Conservation (phyloP, 2,113 vertebrate genomes). For the Sitta europaea region DNA sequence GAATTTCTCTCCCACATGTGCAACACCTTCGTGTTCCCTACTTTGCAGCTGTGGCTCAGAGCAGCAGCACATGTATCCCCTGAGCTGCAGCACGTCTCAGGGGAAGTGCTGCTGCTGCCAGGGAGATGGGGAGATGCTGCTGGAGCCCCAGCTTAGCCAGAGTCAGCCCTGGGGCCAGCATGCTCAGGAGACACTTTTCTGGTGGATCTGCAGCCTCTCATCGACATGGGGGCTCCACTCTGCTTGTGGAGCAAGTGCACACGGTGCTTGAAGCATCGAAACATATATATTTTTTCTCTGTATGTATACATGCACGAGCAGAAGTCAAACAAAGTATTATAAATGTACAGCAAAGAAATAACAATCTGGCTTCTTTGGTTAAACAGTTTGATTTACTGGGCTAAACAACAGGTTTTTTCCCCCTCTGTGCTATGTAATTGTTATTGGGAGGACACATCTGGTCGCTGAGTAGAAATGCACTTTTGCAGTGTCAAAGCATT, state of each 20-base stretch:
- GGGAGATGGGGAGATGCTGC: fast-evolving
- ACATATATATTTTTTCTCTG: not conserved
- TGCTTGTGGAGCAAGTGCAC: not conserved
- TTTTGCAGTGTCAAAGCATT: not conserved
- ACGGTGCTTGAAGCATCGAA: not conserved
- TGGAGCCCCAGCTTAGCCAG: fast-evolving
- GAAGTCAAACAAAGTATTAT: constrained; percentile 25
- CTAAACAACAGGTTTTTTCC: constrained; percentile 5
- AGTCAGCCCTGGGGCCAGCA: not conserved
- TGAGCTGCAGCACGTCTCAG: fast-evolving
- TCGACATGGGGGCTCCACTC: not conserved
- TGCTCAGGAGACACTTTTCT: not conserved
- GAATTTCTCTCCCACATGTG: not conserved
- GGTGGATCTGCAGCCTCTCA: not conserved
- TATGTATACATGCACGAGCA: fast-evolving
- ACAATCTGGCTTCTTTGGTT: not conserved
- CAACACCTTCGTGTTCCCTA: fast-evolving
- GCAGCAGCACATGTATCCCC: fast-evolving
- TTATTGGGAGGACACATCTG: not conserved
- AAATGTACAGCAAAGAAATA: not conserved
- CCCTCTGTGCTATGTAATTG: not conserved
- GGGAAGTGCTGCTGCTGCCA: not conserved
- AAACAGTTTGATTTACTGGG: constrained; percentile 20
- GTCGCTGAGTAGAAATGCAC: not conserved
- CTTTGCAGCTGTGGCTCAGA: not conserved